Conservation (phyloP, 2,888 invertebrate genomes). For the Glyphotaelius pellucidus region DNA sequence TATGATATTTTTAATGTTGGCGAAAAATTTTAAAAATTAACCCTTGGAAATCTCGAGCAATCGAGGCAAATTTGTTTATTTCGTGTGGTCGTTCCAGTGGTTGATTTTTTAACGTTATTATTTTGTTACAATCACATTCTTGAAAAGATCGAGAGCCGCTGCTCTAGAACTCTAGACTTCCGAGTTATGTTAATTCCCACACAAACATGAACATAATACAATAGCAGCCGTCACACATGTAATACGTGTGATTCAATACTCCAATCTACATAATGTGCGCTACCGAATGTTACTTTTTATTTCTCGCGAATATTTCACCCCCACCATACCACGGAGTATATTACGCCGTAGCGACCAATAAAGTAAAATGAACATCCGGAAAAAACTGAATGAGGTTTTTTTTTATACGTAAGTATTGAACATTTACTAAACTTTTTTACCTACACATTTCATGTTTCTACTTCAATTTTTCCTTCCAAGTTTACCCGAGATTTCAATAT, state of each 20-base stretch:
- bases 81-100: no score
- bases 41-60: no score
- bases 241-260: background rate
- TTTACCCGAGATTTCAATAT: no score
- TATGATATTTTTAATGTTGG: no score
- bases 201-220: background rate
- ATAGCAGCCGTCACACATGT: background rate
- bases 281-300: background rate
- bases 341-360: background rate
- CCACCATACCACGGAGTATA: no score
- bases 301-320: background rate
- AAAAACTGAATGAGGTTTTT: background rate
- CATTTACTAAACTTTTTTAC: background rate
- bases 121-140: no score
- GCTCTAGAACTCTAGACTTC: background rate
- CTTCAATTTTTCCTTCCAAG: no score
- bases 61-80: no score
- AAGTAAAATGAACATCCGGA: background rate
- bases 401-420: background rate
- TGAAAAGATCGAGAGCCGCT: background rate
- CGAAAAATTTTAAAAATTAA: no score
- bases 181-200: background rate
- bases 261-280: background rate
- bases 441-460: no score
- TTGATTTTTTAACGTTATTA: no score